Percentiles rank a stretch among this genome's conserved stretches.
Evolutionary conservation across 2,113 vertebrate species (phyloP).

Genomic region (Isurus oxyrinchus): DNA sequence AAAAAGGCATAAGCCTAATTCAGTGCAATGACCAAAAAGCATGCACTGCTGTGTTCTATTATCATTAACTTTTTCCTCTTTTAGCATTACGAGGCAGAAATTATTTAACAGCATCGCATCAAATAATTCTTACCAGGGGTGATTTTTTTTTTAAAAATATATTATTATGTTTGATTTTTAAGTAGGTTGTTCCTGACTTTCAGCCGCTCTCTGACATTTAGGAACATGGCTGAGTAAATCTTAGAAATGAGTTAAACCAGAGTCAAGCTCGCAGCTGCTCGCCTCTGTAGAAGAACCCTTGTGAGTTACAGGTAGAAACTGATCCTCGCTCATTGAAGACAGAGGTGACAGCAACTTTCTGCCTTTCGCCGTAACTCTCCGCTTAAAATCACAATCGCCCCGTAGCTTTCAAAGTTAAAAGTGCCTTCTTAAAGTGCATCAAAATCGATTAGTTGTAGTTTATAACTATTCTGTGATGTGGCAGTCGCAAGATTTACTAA

Average conservation of each 20-base stretch:
- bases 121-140: not conserved
- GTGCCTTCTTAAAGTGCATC: not conserved
- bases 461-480: not conserved
- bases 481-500: not conserved
- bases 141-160: conserved; percentile 4
- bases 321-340: not conserved
- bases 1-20: not conserved
- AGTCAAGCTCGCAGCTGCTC: not conserved
- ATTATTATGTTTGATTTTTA: conserved; percentile 6
- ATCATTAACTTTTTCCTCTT: not conserved
- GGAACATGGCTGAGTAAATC: not conserved
- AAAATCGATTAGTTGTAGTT: not conserved
- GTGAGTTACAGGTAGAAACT: not conserved
- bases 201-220: not conserved
- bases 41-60: not conserved
- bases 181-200: not conserved
- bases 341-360: not conserved
- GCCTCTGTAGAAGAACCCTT: too few species aligned
- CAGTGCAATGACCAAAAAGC: not conserved
- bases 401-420: not conserved
- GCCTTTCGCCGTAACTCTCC: not conserved
- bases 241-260: not conserved
- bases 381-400: not conserved
- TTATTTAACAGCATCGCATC: not conserved
- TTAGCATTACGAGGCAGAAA: not conserved